Conservation (phyloP, 2,888 invertebrate species). For the Pachliopta kotzebuea region DNA sequence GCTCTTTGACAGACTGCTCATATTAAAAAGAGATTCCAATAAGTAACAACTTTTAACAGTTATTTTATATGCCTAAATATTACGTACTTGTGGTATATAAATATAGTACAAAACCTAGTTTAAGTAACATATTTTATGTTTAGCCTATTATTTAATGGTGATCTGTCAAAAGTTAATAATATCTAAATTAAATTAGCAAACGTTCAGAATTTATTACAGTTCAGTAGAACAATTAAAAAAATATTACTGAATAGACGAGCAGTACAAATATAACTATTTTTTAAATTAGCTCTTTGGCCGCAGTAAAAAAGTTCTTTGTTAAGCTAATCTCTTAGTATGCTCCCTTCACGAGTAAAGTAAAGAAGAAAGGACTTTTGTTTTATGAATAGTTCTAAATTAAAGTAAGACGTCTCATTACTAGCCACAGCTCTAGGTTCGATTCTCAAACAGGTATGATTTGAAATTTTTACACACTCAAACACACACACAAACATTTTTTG, state of each 20-base stretch:
- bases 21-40: constrained; percentile 33
- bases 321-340: constrained; percentile 1
- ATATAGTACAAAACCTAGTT: neutral
- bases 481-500: no score
- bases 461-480: no score
- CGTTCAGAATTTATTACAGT: no score
- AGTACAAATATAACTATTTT: neutral
- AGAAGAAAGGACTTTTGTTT: neutral
- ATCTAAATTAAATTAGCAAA: no score
- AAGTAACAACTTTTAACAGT: neutral
- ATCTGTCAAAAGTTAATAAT: no score
- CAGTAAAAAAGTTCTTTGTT: neutral
- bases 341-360: neutral
- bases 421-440: neutral
- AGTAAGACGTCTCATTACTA: neutral
- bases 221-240: no score
- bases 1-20: constrained; percentile 34
- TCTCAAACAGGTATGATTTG: no score
- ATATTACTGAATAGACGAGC: neutral
- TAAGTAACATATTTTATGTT: neutral
- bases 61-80: neutral
- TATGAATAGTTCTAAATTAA: neutral
- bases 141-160: no score
- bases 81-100: neutral
- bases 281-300: neutral